Conservation (phyloP, 1,140 invertebrate species). For the Monomorium pharaonis region DNA sequence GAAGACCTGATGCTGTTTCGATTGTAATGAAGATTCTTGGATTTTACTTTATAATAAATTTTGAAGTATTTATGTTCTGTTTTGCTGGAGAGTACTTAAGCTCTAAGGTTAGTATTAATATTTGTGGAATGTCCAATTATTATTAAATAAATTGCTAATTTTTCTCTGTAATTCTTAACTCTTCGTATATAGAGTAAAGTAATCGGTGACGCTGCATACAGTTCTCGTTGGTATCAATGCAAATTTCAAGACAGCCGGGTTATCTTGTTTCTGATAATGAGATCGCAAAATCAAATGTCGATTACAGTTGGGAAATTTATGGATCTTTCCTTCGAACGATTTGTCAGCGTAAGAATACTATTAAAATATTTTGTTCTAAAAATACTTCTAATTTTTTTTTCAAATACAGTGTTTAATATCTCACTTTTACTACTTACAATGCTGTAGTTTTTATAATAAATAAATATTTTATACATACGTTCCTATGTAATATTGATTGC, state of each 20-base stretch:
- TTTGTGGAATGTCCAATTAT: background rate
- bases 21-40: slow-evolving; percentile 14
- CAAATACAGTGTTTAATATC: background rate
- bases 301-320: slow-evolving; percentile 58
- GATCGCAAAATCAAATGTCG: slow-evolving; percentile 44
- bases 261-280: slow-evolving; percentile 44
- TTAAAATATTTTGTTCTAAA: background rate
- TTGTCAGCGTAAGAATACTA: slow-evolving; percentile 44
- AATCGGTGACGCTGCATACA: slow-evolving; percentile 33
- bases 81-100: slow-evolving; percentile 64
- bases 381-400: background rate
- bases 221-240: slow-evolving; percentile 48
- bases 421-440: background rate
- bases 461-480: background rate
- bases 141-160: background rate
- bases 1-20: background rate
- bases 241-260: slow-evolving; percentile 17
- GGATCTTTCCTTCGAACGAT: slow-evolving; percentile 53
- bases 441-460: background rate
- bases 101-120: slow-evolving; percentile 21
- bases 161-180: background rate
- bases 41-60: slow-evolving; percentile 34
- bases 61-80: slow-evolving; percentile 56
- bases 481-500: background rate
- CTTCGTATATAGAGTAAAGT: slow-evolving; percentile 19